Percentiles rank a stretch among this genome's conserved stretches.
Evolutionary conservation across 1,140 invertebrate species (phyloP).

Genomic region (Orussus abietinus): DNA sequence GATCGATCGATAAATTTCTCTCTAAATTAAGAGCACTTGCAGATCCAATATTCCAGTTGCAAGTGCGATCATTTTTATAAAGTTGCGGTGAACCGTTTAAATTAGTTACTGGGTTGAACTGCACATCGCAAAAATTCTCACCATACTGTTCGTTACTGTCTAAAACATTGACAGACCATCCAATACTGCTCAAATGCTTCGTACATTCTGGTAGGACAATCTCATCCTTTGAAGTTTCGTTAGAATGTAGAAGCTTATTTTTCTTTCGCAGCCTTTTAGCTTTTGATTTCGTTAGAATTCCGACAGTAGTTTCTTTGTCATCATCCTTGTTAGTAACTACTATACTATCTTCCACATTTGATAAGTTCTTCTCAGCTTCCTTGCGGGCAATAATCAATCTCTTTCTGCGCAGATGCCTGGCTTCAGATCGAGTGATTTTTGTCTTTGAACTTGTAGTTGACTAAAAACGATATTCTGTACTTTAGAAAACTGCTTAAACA

Average conservation of each 20-base stretch:
- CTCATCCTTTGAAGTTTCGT: background rate
- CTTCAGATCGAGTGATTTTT: slow-evolving; percentile 34
- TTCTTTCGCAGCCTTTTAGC: slow-evolving; percentile 18
- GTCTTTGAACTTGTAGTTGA: slow-evolving; percentile 10
- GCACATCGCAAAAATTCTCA: slow-evolving; percentile 7
- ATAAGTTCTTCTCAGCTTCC: slow-evolving; percentile 14
- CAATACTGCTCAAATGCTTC: slow-evolving; percentile 14
- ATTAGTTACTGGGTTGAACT: background rate
- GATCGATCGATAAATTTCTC: no score
- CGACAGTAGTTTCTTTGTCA: slow-evolving; percentile 10
- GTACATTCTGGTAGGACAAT: no score
- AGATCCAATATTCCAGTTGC: no score
- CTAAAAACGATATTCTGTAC: slow-evolving; percentile 17
- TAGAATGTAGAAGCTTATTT: slow-evolving; percentile 9
- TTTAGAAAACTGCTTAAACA: slow-evolving; percentile 3
- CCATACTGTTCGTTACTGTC: slow-evolving; percentile 16
- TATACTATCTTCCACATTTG: background rate
- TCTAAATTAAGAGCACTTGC: no score
- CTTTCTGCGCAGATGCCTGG: slow-evolving; percentile 40
- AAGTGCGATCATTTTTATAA: background rate
- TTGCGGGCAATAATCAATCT: slow-evolving; percentile 34
- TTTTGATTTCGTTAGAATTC: slow-evolving; percentile 23
- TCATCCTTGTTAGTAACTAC: slow-evolving; percentile 4
- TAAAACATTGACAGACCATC: no score
- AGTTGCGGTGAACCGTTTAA: background rate